A percentile compares a stretch with the other conserved stretches of the same genome.
These are phyloP conservation scores for Aldabrachelys gigantea DNA, from an alignment of 2,113 vertebrate genomes.

Conservation along the genomic window DNA sequence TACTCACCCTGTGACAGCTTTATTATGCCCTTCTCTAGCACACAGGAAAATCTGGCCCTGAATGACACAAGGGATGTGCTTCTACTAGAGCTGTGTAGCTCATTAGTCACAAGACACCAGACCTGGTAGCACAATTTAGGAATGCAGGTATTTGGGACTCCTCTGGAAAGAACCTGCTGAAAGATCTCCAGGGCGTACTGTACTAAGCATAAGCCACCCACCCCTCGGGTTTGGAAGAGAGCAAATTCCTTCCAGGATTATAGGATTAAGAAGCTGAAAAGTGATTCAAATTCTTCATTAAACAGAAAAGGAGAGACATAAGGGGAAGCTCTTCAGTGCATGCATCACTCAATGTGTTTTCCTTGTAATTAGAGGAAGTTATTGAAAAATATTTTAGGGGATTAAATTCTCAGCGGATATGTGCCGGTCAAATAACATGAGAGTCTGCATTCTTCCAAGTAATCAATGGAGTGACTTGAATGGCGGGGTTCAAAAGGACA, in stretches of 20 bases:
- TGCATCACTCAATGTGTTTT: conserved; percentile 78
- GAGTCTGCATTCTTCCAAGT: conserved; percentile 71
- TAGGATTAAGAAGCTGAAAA: conserved; percentile 88
- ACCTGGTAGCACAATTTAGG: neutral
- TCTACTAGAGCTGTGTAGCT: neutral
- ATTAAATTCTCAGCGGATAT: conserved; percentile 82
- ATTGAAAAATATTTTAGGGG: conserved; percentile 90
- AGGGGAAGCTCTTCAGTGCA: conserved; percentile 74
- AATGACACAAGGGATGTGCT: neutral
- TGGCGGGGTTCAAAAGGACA: conserved; percentile 53
- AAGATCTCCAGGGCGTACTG: conserved; percentile 72
- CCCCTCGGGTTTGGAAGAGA: conserved; percentile 80
- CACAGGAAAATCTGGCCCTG: neutral
- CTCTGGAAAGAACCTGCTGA: conserved; percentile 42
- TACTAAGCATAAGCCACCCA: conserved; percentile 69
- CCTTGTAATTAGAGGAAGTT: conserved; percentile 90
- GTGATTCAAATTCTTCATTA: conserved; percentile 88
- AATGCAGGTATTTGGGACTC: conserved; percentile 52
- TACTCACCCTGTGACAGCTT: neutral
- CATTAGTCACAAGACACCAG: neutral
- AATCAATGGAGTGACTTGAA: conserved; percentile 67
- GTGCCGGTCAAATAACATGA: conserved; percentile 73
- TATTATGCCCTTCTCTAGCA: neutral
- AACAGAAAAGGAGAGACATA: conserved; percentile 77
- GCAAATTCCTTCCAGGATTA: conserved; percentile 89